A percentile compares a stretch with the other conserved stretches of the same genome.
Evolutionary conservation across 2,113 vertebrate genomes (phyloP).

Genomic region (Caretta caretta): DNA sequence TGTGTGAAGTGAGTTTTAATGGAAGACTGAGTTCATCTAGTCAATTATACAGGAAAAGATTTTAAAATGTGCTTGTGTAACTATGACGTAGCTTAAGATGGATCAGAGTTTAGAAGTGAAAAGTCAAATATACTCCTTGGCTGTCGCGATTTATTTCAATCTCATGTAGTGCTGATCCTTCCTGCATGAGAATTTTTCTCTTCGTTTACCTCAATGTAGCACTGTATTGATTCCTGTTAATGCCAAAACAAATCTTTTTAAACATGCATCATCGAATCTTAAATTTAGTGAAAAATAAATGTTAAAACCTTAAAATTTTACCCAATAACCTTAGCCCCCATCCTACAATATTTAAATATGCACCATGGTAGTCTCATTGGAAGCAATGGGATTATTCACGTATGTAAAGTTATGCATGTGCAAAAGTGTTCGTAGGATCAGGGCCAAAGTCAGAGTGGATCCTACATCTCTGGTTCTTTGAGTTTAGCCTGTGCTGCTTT

Average conservation of each 20-base stretch:
- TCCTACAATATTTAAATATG: no score
- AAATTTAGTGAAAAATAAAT: background rate
- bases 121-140: background rate
- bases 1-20: background rate
- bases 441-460: background rate
- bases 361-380: no score
- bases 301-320: background rate
- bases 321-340: background rate
- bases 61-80: background rate
- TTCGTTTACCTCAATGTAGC: background rate
- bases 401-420: no score
- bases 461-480: background rate
- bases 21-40: background rate
- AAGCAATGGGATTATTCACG: no score
- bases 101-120: background rate
- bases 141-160: background rate
- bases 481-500: no score
- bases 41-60: background rate
- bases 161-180: background rate
- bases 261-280: background rate
- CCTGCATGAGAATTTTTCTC: background rate
- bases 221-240: background rate
- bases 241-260: background rate
- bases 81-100: background rate
- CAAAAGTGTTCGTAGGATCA: rapidly evolving